Evolutionary conservation across 2,113 vertebrate genomes (phyloP).

Genomic region (Andinoacara biseriatus): DNA sequence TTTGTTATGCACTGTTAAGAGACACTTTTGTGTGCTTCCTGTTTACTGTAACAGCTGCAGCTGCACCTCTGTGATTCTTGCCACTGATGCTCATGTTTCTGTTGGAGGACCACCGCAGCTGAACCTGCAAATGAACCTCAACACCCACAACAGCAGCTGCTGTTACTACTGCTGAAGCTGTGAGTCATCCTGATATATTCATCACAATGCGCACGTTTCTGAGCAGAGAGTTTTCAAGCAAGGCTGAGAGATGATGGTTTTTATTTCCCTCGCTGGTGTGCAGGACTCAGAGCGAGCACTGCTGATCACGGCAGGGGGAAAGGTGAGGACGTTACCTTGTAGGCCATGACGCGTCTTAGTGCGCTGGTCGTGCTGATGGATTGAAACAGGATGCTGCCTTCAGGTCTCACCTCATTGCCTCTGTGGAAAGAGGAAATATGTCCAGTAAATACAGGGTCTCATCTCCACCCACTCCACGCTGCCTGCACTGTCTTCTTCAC

Average conservation of each 20-base stretch:
- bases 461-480: too few relatives aligned
- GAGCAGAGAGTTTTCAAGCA: neutral
- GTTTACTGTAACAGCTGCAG: neutral
- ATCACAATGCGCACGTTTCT: neutral
- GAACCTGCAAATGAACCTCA: neutral
- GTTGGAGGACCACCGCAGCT: neutral
- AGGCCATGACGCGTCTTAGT: conserved; percentile 53
- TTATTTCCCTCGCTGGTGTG: neutral
- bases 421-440: neutral
- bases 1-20: too few relatives aligned
- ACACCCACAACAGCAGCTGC: conserved; percentile 11
- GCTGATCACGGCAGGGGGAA: neutral
- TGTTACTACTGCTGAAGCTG: conserved; percentile 10
- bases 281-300: neutral
- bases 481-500: too few relatives aligned
- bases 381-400: conserved; percentile 35
- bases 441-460: rapidly evolving
- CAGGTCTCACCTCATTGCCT: conserved; percentile 47
- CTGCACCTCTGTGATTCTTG: neutral
- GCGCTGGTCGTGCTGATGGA: conserved; percentile 42
- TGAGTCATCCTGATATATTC: conserved; percentile 13
- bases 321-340: conserved; percentile 65
- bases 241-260: rapidly evolving
- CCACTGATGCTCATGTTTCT: neutral
- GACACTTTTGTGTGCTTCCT: neutral